Conservation (phyloP, 2,113 vertebrate genomes). For the Otocyon megalotis region DNA sequence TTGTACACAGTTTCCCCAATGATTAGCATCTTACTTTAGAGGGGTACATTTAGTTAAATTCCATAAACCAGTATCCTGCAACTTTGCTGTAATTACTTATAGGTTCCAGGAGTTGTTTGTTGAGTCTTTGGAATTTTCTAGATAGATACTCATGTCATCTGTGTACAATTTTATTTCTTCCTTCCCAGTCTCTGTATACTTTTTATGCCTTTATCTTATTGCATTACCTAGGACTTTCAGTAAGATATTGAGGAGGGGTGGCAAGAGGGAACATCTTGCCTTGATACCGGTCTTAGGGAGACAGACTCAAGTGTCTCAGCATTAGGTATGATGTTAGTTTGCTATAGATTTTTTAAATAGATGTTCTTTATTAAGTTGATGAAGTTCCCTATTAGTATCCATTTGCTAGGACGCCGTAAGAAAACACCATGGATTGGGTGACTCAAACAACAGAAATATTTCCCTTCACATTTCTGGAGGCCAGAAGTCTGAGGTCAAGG, state of each 20-base stretch:
- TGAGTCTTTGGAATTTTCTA: neutral
- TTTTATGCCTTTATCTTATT: neutral
- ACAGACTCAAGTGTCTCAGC: neutral
- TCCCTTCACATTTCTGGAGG: neutral
- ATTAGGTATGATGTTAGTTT: neutral
- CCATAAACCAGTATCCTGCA: neutral
- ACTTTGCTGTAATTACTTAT: neutral
- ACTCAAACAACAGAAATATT: neutral
- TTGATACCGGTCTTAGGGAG: neutral
- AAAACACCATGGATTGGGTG: neutral
- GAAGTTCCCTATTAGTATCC: neutral
- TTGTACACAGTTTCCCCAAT: neutral
- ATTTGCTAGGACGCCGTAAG: neutral
- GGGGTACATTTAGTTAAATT: neutral
- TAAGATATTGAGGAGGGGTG: neutral
- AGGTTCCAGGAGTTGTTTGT: neutral
- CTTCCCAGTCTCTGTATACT: neutral
- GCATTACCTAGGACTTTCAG: neutral
- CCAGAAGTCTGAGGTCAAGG: neutral
- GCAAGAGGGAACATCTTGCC: neutral
- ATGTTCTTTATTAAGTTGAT: neutral
- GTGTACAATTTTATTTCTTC: neutral
- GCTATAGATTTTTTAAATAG: neutral
- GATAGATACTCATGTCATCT: neutral
- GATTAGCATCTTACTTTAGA: neutral